Percentiles rank a stretch among this genome's conserved stretches.
These are phyloP conservation scores for Phortica variegata DNA, from an alignment of 1,140 invertebrate genomes.

Conservation along the genomic window DNA sequence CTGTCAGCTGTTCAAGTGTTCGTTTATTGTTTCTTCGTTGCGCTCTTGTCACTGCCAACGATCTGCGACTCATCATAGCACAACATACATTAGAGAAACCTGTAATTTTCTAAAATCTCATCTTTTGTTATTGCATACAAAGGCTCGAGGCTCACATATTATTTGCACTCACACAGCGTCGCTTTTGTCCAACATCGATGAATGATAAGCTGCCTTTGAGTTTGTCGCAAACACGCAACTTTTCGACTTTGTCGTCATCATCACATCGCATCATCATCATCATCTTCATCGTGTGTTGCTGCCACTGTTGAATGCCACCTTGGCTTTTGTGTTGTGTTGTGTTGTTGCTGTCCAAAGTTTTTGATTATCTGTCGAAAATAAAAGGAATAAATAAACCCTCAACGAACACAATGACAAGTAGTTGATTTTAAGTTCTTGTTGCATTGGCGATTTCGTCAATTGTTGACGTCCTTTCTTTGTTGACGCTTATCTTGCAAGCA, in stretches of 20 bases:
- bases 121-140: not conserved
- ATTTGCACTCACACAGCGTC: constrained; percentile 20
- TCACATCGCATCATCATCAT: too few relatives aligned
- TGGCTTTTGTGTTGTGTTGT: constrained; percentile 12
- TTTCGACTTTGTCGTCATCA: constrained; percentile 34
- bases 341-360: too few relatives aligned
- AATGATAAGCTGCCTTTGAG: constrained; percentile 34
- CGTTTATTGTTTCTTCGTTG: not conserved
- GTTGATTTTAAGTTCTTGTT: not conserved
- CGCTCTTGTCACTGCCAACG: not conserved
- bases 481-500: constrained; percentile 38
- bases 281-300: too few relatives aligned
- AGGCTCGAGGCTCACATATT: not conserved
- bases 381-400: constrained; percentile 24
- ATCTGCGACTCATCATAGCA: constrained; percentile 6
- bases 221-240: constrained; percentile 45
- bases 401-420: constrained; percentile 32
- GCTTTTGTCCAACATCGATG: constrained; percentile 48
- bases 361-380: constrained; percentile 26
- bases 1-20: constrained; percentile 36
- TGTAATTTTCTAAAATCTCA: not conserved
- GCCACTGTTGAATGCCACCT: not conserved
- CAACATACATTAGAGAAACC: constrained; percentile 18
- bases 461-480: constrained; percentile 21
- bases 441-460: constrained; percentile 9